A percentile compares a stretch with the other conserved stretches of the same genome.
These are phyloP conservation scores for Melipona quadrifasciata DNA, from an alignment of 1,140 invertebrate genomes.

Conservation along the genomic window DNA sequence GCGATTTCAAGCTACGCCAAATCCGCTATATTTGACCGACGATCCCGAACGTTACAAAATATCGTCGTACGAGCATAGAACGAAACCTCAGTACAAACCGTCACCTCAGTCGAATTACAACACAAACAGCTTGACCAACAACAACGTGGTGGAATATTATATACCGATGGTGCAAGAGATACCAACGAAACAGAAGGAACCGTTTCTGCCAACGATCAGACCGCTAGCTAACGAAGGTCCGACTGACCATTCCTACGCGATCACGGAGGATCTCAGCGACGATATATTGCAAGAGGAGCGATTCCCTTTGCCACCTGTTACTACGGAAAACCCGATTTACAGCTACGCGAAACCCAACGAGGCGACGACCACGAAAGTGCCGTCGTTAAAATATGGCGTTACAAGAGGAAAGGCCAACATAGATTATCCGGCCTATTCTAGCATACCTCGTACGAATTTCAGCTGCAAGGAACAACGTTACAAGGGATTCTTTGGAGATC, in stretches of 20 bases:
- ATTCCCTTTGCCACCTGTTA: conserved; percentile 57
- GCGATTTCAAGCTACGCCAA: conserved; percentile 71
- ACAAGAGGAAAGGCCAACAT: conserved; percentile 90
- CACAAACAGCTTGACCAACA: conserved; percentile 40
- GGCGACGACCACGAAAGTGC: conserved; percentile 43
- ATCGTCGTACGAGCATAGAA: conserved; percentile 28
- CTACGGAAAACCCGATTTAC: conserved; percentile 53
- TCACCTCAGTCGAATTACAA: conserved; percentile 25
- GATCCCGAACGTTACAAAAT: conserved; percentile 59
- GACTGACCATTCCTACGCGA: conserved; percentile 67
- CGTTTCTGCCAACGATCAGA: conserved; percentile 18
- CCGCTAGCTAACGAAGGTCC: conserved; percentile 49
- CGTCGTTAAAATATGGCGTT: conserved; percentile 81
- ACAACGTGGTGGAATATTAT: conserved; percentile 73
- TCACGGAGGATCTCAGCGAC: conserved; percentile 66
- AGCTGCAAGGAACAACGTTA: conserved; percentile 92
- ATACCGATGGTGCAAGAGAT: conserved; percentile 73
- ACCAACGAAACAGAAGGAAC: conserved; percentile 57
- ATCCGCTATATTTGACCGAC: conserved; percentile 59
- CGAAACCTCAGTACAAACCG: neutral
- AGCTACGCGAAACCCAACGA: conserved; percentile 51
- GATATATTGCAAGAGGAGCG: conserved; percentile 67
- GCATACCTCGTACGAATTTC: conserved; percentile 90
- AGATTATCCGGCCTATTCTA: conserved; percentile 90
- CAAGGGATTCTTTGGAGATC: conserved; percentile 95